phyloP scores from a whole-genome alignment of 2,113 vertebrate species.

The Gallinago undulata region DNA sequence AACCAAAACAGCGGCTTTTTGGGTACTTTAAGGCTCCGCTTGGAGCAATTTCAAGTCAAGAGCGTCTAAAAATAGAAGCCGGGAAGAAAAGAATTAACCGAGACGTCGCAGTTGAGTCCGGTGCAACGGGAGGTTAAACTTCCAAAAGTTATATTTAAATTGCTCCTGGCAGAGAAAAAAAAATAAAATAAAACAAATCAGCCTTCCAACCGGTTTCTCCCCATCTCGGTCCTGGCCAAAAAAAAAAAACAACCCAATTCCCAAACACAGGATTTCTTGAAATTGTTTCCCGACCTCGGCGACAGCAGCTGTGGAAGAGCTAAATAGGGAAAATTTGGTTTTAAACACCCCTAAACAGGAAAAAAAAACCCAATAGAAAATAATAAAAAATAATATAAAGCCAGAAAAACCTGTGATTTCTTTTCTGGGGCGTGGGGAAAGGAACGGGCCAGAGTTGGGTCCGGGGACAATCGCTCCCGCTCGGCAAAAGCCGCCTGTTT shows the following conservation, averaged over 20 bases:
- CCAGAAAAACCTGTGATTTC: background rate
- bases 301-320: background rate
- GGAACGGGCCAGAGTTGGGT: background rate
- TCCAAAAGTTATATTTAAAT: background rate
- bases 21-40: background rate
- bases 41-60: background rate
- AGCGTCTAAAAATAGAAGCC: constrained; percentile 6
- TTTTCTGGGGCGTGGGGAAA: rapidly evolving
- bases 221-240: too few relatives aligned
- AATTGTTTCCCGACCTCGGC: background rate
- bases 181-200: background rate
- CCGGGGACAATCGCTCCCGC: background rate
- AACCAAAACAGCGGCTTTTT: background rate
- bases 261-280: background rate
- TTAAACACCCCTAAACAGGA: background rate
- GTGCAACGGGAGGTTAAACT: background rate
- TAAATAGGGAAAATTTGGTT: rapidly evolving
- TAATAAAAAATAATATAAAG: too few relatives aligned
- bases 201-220: background rate
- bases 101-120: rapidly evolving
- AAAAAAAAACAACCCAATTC: background rate
- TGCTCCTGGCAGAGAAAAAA: background rate
- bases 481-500: background rate
- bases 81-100: background rate
- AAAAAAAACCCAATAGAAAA: background rate